Percentiles rank a stretch among this genome's conserved stretches.
phyloP scores from a whole-genome alignment of 2,888 invertebrate genomes.

The Lochmaea capreae region DNA sequence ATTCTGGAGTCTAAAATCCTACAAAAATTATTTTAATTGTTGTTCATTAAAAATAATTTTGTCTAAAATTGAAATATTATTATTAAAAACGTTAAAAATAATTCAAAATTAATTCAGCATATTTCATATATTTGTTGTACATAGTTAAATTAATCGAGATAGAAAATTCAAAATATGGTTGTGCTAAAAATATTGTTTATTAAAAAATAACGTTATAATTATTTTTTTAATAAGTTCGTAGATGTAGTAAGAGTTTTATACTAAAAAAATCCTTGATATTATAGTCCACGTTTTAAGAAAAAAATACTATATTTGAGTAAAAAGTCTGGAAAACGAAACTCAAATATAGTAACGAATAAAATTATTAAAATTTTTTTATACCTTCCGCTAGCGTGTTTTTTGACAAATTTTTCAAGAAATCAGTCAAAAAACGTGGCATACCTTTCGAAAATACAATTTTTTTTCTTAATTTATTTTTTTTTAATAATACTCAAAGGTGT shows the following conservation, averaged over 20 bases:
- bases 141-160: not conserved
- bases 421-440: too few species aligned
- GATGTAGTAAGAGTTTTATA: not conserved
- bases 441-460: not conserved
- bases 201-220: too few species aligned
- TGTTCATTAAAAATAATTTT: too few species aligned
- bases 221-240: not conserved
- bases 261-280: not conserved
- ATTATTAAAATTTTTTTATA: not conserved
- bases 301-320: not conserved
- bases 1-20: too few species aligned
- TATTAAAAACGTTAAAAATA: too few species aligned
- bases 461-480: too few species aligned
- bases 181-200: not conserved
- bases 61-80: too few species aligned
- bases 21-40: too few species aligned
- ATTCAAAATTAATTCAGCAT: not conserved
- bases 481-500: not conserved
- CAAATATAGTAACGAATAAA: not conserved
- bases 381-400: not conserved
- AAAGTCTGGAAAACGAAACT: slow-evolving; percentile 1
- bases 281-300: not conserved
- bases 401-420: not conserved
- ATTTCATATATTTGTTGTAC: not conserved
- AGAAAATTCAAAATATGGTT: not conserved